Conservation (phyloP, 2,113 vertebrate species). For the Echinops telfairi region DNA sequence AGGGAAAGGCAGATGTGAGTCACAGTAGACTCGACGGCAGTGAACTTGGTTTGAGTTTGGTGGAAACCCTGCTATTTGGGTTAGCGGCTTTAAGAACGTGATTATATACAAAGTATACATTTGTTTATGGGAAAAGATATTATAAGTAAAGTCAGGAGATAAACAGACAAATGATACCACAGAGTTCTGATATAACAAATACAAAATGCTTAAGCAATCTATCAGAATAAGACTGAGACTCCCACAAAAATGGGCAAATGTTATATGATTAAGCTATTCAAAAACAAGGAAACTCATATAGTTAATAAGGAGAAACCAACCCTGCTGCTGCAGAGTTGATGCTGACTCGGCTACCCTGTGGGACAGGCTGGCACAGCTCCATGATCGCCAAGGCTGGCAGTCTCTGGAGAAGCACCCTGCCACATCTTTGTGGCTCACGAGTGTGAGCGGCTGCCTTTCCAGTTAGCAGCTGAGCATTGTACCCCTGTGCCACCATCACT, state of each 20-base stretch:
- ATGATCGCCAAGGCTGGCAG: background rate
- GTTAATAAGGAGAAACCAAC: background rate
- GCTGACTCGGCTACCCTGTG: background rate
- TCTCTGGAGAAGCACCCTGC: background rate
- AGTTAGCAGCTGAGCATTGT: background rate
- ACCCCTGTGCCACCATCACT: background rate
- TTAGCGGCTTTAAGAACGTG: conserved; percentile 43
- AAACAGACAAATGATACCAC: background rate
- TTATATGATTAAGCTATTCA: background rate
- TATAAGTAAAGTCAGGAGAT: background rate
- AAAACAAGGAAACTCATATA: conserved; percentile 5
- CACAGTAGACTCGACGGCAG: too few species aligned
- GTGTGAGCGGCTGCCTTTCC: background rate
- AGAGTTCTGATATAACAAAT: conserved; percentile 17
- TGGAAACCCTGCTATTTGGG: background rate
- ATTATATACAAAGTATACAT: background rate
- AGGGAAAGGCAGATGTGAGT: background rate
- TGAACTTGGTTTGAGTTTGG: background rate
- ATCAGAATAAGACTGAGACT: background rate
- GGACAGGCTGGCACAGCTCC: background rate
- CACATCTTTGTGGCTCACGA: background rate
- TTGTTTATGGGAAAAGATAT: background rate
- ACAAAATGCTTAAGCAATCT: background rate
- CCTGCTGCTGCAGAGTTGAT: background rate
- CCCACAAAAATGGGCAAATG: background rate